Evolutionary conservation across 2,888 invertebrate species (phyloP).

Genomic region (Ormia ochracea): DNA sequence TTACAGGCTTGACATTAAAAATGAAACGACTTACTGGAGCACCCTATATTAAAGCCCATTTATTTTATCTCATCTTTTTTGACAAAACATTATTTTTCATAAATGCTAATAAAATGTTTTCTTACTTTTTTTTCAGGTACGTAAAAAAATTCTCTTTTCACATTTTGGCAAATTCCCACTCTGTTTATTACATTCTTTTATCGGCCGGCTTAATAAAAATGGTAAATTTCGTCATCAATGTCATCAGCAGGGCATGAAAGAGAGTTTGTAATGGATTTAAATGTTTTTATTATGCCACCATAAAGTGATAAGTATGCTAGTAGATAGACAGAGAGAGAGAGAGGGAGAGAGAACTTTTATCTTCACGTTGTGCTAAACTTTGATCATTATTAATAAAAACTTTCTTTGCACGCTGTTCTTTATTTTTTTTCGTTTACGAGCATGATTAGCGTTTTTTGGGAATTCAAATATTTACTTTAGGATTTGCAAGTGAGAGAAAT

Average conservation of each 20-base stretch:
- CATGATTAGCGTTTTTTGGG: too few species aligned
- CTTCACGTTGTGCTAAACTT: background rate
- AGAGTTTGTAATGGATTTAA: conserved; percentile 2
- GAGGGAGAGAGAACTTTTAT: background rate
- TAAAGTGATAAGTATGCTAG: conserved; percentile 42
- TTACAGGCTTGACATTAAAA: too few species aligned
- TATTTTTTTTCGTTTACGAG: too few species aligned
- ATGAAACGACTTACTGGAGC: background rate
- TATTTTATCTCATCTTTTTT: background rate
- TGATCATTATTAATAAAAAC: background rate
- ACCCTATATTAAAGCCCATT: background rate
- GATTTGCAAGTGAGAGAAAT: too few species aligned
- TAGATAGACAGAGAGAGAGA: too few species aligned
- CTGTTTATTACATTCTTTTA: conserved; percentile 1
- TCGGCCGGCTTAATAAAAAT: background rate
- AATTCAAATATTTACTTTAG: too few species aligned
- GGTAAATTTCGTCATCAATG: conserved; percentile 13
- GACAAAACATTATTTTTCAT: background rate
- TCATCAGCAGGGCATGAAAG: background rate
- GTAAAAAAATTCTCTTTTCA: conserved; percentile 19
- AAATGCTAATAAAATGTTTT: conserved; percentile 27
- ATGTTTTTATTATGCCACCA: background rate
- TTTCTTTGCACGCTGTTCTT: too few species aligned
- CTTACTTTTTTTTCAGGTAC: conserved; percentile 47
- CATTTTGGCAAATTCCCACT: background rate